Evolutionary conservation across 2,113 vertebrate genomes (phyloP).

Genomic region (Irena cyanogastra): DNA sequence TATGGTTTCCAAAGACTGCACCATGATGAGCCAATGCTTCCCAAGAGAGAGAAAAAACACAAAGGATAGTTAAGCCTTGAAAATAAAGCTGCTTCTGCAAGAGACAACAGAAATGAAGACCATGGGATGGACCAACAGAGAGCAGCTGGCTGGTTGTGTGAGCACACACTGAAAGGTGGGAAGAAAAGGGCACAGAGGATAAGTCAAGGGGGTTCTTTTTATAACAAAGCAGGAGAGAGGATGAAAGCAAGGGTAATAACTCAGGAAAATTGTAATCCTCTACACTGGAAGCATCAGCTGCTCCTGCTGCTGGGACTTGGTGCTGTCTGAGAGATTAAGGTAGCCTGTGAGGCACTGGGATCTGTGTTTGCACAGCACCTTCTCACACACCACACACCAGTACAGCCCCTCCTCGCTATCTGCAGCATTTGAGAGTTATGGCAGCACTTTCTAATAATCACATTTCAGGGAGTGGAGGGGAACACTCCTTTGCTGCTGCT

Average conservation of each 20-base stretch:
- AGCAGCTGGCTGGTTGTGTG: not conserved
- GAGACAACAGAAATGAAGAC: not conserved
- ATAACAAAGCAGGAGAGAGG: not conserved
- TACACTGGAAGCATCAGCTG: not conserved
- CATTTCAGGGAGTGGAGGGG: not conserved
- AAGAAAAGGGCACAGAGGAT: not conserved
- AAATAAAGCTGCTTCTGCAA: constrained; percentile 21
- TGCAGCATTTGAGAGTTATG: not conserved
- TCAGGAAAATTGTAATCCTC: not conserved
- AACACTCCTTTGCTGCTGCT: not conserved
- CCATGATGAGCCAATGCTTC: not conserved
- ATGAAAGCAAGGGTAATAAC: not conserved
- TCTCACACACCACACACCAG: not conserved
- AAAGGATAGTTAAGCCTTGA: not conserved
- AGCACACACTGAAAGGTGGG: not conserved
- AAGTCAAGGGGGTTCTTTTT: not conserved
- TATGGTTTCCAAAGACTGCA: constrained; percentile 25
- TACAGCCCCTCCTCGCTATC: not conserved
- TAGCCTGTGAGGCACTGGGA: not conserved
- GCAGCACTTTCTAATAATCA: not conserved
- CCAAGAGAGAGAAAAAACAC: not conserved
- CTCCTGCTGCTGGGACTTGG: not conserved
- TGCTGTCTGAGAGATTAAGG: not conserved
- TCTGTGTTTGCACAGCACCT: not conserved
- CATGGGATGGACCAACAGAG: not conserved